Percentiles rank a stretch among this genome's conserved stretches.
Evolutionary conservation across 2,888 invertebrate genomes (phyloP).

Genomic region (Sturmia bella): DNA sequence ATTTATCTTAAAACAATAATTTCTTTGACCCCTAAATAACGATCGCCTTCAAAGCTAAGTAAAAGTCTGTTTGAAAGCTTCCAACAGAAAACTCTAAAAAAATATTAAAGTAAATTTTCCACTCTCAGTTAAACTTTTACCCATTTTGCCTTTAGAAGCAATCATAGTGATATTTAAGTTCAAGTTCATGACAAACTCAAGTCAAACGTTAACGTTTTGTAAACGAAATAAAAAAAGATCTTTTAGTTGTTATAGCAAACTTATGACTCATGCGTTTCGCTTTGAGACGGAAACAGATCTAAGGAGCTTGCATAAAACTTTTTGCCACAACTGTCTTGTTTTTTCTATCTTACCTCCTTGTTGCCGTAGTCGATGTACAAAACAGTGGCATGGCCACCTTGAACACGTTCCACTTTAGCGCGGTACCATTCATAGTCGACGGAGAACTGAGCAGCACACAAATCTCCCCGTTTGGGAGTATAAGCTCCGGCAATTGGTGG

Average conservation of each 20-base stretch:
- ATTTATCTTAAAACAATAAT: slow-evolving; percentile 45
- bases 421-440: slow-evolving; percentile 98
- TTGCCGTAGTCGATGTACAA: slow-evolving; percentile 98
- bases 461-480: slow-evolving; percentile 91
- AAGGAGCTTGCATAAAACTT: slow-evolving; percentile 80
- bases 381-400: slow-evolving; percentile 89
- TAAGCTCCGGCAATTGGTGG: slow-evolving; percentile 94
- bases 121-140: slow-evolving; percentile 14
- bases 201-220: slow-evolving; percentile 61
- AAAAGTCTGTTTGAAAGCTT: slow-evolving; percentile 50
- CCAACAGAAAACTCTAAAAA: slow-evolving; percentile 64
- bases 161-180: slow-evolving; percentile 72
- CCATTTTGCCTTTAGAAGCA: slow-evolving; percentile 54
- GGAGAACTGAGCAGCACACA: slow-evolving; percentile 94
- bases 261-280: slow-evolving; percentile 82
- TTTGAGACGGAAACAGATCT: slow-evolving; percentile 82
- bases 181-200: slow-evolving; percentile 74
- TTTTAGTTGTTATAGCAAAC: slow-evolving; percentile 79
- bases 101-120: slow-evolving; percentile 64
- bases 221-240: slow-evolving; percentile 55
- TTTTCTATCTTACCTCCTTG: slow-evolving; percentile 88
- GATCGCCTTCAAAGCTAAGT: slow-evolving; percentile 67
- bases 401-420: slow-evolving; percentile 92
- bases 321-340: background rate
- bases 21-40: slow-evolving; percentile 73